Evolutionary conservation across 2,888 invertebrate species (phyloP).

Genomic region (Glaucopsyche alexis): DNA sequence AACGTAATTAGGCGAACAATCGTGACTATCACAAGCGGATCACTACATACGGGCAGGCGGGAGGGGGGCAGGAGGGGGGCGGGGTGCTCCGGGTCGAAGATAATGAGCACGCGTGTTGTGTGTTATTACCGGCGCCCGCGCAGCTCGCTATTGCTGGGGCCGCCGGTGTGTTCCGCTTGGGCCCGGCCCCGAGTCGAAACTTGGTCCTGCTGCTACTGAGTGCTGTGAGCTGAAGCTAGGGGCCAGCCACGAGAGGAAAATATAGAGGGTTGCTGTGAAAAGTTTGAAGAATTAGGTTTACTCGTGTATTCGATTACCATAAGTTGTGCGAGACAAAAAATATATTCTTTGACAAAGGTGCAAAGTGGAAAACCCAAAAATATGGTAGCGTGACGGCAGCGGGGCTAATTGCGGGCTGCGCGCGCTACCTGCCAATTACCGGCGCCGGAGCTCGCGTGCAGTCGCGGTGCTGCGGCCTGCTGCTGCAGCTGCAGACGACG

Average conservation of each 20-base stretch:
- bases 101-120: slow-evolving; percentile 21
- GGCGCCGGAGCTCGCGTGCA: slow-evolving; percentile 12
- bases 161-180: slow-evolving; percentile 34
- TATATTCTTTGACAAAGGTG: no score
- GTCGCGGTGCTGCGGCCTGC: background rate
- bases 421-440: slow-evolving; percentile 32
- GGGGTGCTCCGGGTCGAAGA: slow-evolving; percentile 30
- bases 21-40: slow-evolving; percentile 20
- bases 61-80: no score
- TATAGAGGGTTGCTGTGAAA: no score
- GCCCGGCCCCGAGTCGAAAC: background rate
- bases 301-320: no score
- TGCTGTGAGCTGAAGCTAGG: no score
- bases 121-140: slow-evolving; percentile 17
- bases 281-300: no score
- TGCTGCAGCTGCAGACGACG: background rate
- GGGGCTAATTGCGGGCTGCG: slow-evolving; percentile 27
- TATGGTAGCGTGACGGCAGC: slow-evolving; percentile 33
- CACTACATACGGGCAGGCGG: background rate
- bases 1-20: slow-evolving; percentile 17
- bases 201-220: background rate
- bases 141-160: slow-evolving; percentile 54
- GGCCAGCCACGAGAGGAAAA: background rate
- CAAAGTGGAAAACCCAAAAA: slow-evolving; percentile 28
- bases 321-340: no score